Percentiles rank a stretch among this genome's conserved stretches.
Conservation (phyloP, 2,797 vertebrate species). For the Girardinus metallicus region DNA sequence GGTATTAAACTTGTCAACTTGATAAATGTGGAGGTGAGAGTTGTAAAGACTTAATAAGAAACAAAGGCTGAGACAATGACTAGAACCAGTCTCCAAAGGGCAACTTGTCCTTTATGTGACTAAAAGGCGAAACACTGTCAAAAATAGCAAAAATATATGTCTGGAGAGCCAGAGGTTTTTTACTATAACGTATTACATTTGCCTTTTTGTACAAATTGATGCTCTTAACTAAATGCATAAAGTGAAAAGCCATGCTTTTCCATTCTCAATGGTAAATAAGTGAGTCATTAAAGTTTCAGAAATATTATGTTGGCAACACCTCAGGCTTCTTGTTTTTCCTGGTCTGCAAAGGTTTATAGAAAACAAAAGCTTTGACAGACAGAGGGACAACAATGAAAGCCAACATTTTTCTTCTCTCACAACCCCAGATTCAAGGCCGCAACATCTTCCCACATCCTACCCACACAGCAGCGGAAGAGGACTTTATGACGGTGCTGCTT, state of each 20-base stretch:
- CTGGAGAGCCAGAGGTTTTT: slow-evolving; percentile 33
- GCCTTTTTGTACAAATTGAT: slow-evolving; percentile 16
- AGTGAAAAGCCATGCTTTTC: background rate
- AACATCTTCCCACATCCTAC: slow-evolving; percentile 53
- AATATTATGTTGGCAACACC: slow-evolving; percentile 26
- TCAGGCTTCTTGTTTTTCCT: slow-evolving; percentile 28
- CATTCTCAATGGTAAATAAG: slow-evolving; percentile 31
- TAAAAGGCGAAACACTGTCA: slow-evolving; percentile 17
- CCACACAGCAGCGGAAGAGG: slow-evolving; percentile 55
- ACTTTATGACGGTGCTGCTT: slow-evolving; percentile 41
- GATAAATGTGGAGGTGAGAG: slow-evolving; percentile 8
- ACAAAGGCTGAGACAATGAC: background rate
- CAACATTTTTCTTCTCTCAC: slow-evolving; percentile 19
- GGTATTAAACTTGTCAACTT: slow-evolving; percentile 5
- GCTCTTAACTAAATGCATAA: slow-evolving; percentile 4
- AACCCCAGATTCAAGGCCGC: slow-evolving; percentile 44
- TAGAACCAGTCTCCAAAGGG: slow-evolving; percentile 6
- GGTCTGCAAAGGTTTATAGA: slow-evolving; percentile 23
- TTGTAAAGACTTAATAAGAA: slow-evolving; percentile 5
- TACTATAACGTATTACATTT: background rate
- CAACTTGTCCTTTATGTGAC: background rate
- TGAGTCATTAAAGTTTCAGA: slow-evolving; percentile 47
- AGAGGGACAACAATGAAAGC: slow-evolving; percentile 29
- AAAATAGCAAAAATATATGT: slow-evolving; percentile 8
- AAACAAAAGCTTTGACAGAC: slow-evolving; percentile 39